Percentiles rank a stretch among this genome's conserved stretches.
phyloP scores from a whole-genome alignment of 2,888 invertebrate species.

The Thecocarcelia acutangulata region DNA sequence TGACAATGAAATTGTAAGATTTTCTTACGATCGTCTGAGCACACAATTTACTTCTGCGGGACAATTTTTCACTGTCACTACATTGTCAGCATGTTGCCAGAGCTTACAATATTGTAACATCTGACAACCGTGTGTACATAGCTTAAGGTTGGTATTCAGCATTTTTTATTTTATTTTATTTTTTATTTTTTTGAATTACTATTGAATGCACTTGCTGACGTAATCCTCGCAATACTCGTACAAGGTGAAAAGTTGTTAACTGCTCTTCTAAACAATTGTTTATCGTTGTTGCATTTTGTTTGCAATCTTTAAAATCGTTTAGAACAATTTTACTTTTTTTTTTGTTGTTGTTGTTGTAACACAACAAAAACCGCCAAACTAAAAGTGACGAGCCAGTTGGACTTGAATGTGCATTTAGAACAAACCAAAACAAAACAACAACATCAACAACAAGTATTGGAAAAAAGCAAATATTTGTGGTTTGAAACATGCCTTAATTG shows the following conservation, averaged over 20 bases:
- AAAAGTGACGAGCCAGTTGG: constrained; percentile 58
- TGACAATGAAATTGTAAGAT: no score
- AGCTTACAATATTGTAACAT: no score
- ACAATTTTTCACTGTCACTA: no score
- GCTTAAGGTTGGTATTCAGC: neutral
- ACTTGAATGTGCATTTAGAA: constrained; percentile 62
- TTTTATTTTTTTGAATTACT: neutral
- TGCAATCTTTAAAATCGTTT: constrained; percentile 47
- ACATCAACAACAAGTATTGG: constrained; percentile 29
- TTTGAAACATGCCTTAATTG: constrained; percentile 67
- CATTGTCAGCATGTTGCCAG: no score
- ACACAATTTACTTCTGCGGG: no score
- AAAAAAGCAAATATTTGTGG: constrained; percentile 64
- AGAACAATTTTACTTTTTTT: constrained; percentile 46
- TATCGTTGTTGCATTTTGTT: constrained; percentile 1
- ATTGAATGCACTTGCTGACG: constrained; percentile 36
- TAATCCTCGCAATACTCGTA: constrained; percentile 28
- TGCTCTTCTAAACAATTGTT: constrained; percentile 31
- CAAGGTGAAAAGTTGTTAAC: constrained; percentile 42
- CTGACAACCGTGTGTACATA: no score
- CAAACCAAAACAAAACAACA: constrained; percentile 13
- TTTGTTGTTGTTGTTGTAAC: constrained; percentile 10
- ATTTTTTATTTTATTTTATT: no score
- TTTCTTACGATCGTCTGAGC: no score
- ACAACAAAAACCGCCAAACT: constrained; percentile 32